Conservation (phyloP, 2,113 vertebrate species). For the Cyprinus carpio region DNA sequence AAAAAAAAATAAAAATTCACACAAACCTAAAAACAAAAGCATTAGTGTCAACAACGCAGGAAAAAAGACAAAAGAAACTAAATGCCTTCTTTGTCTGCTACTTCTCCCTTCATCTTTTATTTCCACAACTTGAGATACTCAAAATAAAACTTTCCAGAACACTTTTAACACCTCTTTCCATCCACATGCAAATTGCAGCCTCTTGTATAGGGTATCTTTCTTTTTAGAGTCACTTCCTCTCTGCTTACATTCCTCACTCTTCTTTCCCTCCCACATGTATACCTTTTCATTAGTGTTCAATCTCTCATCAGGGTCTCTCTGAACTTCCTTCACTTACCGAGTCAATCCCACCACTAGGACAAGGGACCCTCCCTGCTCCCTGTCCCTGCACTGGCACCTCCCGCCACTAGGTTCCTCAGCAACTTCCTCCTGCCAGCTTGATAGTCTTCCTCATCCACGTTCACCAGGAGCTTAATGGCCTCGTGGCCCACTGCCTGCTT, state of each 20-base stretch:
- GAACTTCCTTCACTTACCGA: conserved; percentile 18
- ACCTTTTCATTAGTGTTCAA: conserved; percentile 23
- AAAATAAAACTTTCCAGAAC: conserved; percentile 40
- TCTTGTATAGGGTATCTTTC: neutral
- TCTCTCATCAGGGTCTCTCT: conserved; percentile 19
- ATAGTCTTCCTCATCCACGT: conserved; percentile 97
- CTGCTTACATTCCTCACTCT: conserved; percentile 23
- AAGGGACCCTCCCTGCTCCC: conserved; percentile 61
- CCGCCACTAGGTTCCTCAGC: conserved; percentile 88
- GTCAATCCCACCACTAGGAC: conserved; percentile 57
- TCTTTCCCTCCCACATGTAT: neutral
- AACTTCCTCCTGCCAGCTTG: conserved; percentile 92
- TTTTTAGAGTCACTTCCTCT: conserved; percentile 21
- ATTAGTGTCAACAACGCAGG: conserved; percentile 26
- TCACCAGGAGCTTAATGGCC: conserved; percentile 95
- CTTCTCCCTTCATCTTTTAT: conserved; percentile 19
- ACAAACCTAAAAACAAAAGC: conserved; percentile 38
- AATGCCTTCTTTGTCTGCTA: conserved; percentile 44
- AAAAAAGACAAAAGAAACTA: conserved; percentile 44
- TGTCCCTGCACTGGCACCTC: conserved; percentile 51
- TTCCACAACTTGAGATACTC: conserved; percentile 44
- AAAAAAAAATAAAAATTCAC: conserved; percentile 16
- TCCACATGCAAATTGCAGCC: conserved; percentile 3
- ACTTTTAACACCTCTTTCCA: conserved; percentile 18
- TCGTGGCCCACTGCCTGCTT: conserved; percentile 97